phyloP scores from a whole-genome alignment of 2,797 vertebrate species.

The Peromyscus eremicus region DNA sequence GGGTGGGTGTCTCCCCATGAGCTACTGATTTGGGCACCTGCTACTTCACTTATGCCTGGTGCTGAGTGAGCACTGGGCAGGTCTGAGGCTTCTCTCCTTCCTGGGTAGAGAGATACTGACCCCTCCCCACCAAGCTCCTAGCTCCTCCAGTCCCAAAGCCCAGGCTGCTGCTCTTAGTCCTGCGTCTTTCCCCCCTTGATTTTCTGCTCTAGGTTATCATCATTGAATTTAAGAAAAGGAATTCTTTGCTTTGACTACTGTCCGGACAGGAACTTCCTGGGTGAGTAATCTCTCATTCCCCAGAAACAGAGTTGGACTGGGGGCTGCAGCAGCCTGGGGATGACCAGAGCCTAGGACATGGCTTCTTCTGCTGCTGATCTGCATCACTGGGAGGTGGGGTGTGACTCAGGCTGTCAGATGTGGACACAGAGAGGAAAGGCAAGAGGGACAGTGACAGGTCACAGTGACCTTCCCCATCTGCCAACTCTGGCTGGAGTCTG shows the following conservation, averaged over 20 bases:
- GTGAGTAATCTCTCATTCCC: conserved; percentile 73
- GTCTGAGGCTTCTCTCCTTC: not conserved
- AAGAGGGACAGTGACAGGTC: not conserved
- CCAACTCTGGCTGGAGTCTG: not conserved
- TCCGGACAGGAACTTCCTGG: conserved; percentile 84
- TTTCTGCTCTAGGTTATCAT: conserved; percentile 67
- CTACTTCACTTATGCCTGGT: not conserved
- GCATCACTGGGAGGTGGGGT: not conserved
- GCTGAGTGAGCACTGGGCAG: not conserved
- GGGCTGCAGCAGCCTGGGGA: not conserved
- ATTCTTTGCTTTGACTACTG: conserved; percentile 87
- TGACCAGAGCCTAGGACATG: not conserved
- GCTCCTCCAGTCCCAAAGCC: not conserved
- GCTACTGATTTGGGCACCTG: not conserved
- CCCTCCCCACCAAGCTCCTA: not conserved
- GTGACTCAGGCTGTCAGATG: not conserved
- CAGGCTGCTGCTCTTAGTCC: not conserved
- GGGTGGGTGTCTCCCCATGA: not conserved
- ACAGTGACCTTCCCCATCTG: not conserved
- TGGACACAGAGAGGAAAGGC: not conserved
- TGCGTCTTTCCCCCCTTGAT: conserved; percentile 1
- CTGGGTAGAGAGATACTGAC: not conserved
- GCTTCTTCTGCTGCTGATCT: not conserved
- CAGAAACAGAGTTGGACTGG: not conserved
- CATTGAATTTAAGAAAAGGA: conserved; percentile 84